Percentiles rank a stretch among this genome's conserved stretches.
These are phyloP conservation scores for Harlomillsia oculata DNA, from an alignment of 1,140 invertebrate species.

Conservation along the genomic window DNA sequence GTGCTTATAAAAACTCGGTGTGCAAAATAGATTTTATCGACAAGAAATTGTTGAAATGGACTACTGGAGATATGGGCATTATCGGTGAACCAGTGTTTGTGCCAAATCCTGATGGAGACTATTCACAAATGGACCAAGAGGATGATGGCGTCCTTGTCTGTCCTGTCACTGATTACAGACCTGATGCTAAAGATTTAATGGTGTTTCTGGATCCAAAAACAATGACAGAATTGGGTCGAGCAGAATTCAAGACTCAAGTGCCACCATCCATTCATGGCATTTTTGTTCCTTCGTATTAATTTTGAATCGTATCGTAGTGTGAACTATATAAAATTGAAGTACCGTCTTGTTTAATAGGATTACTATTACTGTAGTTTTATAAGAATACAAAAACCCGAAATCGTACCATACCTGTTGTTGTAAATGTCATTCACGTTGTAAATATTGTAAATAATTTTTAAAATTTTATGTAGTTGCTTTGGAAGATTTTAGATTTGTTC, in stretches of 20 bases:
- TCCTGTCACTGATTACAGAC: conserved; percentile 33
- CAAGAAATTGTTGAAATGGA: conserved; percentile 37
- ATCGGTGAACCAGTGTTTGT: conserved; percentile 39
- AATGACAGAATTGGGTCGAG: conserved; percentile 41
- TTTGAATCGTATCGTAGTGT: no score
- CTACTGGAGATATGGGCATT: conserved; percentile 30
- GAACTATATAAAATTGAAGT: no score
- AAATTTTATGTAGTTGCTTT: no score
- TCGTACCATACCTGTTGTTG: no score
- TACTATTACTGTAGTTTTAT: no score
- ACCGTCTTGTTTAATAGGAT: no score
- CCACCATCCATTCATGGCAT: conserved; percentile 41
- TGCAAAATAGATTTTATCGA: conserved; percentile 40
- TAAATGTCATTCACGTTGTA: no score
- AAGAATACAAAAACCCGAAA: no score
- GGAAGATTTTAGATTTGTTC: no score
- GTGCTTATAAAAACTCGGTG: conserved; percentile 27
- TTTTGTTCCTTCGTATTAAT: conserved; percentile 19
- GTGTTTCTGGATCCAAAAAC: conserved; percentile 40
- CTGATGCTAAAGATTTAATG: conserved; percentile 37
- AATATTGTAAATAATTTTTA: no score
- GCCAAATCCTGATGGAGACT: conserved; percentile 25
- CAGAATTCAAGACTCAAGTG: conserved; percentile 38
- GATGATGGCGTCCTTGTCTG: conserved; percentile 38
- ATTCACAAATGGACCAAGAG: conserved; percentile 32